Evolutionary conservation across 2,888 invertebrate species (phyloP).

Genomic region (Bibio marci): DNA sequence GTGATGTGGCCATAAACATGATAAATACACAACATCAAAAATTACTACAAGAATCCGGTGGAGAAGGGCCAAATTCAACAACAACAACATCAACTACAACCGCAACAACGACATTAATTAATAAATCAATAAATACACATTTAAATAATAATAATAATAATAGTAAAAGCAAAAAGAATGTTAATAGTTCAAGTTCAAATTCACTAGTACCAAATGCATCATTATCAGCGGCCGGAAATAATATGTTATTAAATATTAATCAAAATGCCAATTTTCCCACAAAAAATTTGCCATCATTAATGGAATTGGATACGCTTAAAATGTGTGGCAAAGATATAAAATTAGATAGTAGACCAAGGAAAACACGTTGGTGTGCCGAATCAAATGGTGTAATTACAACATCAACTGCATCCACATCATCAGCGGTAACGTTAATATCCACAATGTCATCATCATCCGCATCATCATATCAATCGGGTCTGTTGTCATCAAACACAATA

Average conservation of each 20-base stretch:
- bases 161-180: too few relatives aligned
- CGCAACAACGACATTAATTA: not conserved
- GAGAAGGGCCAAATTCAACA: constrained; percentile 16
- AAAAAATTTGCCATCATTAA: constrained; percentile 21
- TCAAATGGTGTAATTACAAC: constrained; percentile 3
- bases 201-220: too few relatives aligned
- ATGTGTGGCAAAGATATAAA: constrained; percentile 22
- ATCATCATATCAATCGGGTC: not conserved
- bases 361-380: constrained; percentile 25
- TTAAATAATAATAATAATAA: too few relatives aligned
- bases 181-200: too few relatives aligned
- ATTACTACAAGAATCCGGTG: constrained; percentile 28
- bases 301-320: constrained; percentile 28
- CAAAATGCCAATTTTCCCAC: too few relatives aligned
- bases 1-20: constrained; percentile 49
- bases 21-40: constrained; percentile 33
- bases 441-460: not conserved
- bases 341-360: constrained; percentile 19
- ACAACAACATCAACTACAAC: not conserved
- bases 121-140: not conserved
- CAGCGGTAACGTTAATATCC: not conserved
- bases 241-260: too few relatives aligned
- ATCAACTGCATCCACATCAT: not conserved
- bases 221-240: constrained; percentile 8
- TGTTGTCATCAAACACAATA: too few relatives aligned